Percentiles rank a stretch among this genome's conserved stretches.
phyloP scores from a whole-genome alignment of 2,113 vertebrate genomes.

The Malurus alboscapulatus region DNA sequence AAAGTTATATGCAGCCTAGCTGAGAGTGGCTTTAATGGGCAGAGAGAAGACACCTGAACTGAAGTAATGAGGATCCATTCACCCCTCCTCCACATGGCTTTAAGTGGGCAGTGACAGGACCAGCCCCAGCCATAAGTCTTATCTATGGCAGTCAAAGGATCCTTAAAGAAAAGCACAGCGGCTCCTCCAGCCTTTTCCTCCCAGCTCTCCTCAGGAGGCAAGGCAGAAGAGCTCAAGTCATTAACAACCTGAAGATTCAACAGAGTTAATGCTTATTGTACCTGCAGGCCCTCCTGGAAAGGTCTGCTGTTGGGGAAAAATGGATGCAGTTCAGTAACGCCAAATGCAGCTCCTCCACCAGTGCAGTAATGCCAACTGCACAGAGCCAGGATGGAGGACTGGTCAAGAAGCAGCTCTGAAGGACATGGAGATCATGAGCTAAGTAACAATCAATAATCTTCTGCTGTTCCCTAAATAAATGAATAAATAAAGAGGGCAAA shows the following conservation, averaged over 20 bases:
- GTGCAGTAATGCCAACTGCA: neutral
- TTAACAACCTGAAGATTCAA: neutral
- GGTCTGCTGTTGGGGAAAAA: neutral
- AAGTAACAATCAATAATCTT: constrained; percentile 12
- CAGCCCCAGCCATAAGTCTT: neutral
- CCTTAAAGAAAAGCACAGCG: neutral
- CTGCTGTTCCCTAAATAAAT: neutral
- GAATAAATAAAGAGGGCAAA: neutral
- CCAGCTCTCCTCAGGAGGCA: neutral
- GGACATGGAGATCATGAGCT: neutral
- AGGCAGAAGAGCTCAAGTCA: neutral
- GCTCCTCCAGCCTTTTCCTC: neutral
- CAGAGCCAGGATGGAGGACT: neutral
- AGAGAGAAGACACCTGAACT: neutral
- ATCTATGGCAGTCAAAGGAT: neutral
- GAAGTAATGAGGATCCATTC: neutral
- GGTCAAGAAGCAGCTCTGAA: neutral
- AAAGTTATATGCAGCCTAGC: neutral
- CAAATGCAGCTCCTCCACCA: neutral
- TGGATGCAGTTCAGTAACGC: neutral
- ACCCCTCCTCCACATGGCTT: neutral
- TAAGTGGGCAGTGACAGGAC: neutral
- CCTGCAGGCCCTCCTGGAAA: neutral
- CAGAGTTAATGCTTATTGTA: neutral
- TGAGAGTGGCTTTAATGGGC: neutral